phyloP scores from a whole-genome alignment of 2,888 invertebrate species.

The Coronaproctus castanopsis region DNA sequence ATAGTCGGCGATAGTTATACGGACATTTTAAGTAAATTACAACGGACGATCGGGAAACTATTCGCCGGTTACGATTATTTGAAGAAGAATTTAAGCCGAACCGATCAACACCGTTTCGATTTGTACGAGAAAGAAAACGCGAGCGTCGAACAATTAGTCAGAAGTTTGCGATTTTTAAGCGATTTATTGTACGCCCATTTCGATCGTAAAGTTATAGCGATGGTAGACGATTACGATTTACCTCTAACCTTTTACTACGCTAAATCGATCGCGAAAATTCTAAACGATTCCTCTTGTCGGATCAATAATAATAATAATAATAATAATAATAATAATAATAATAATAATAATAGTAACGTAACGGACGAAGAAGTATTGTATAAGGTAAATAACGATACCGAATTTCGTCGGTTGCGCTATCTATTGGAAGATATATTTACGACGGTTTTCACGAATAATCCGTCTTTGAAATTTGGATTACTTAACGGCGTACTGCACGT shows the following conservation, averaged over 20 bases:
- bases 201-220: background rate
- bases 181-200: background rate
- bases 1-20: background rate
- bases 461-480: background rate
- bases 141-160: background rate
- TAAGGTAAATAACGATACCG: background rate
- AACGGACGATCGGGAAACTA: background rate
- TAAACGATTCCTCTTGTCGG: no score
- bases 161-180: background rate
- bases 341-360: no score
- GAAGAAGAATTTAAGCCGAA: background rate
- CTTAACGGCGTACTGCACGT: background rate
- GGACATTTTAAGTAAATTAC: background rate
- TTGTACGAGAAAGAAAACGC: background rate
- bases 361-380: background rate
- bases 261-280: no score
- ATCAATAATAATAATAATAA: no score
- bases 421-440: background rate
- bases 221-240: background rate
- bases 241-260: background rate
- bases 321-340: no score
- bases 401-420: background rate
- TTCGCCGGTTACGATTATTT: background rate
- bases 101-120: background rate
- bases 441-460: background rate